Evolutionary conservation across 2,888 invertebrate genomes (phyloP).

Genomic region (Monopis laevigella): DNA sequence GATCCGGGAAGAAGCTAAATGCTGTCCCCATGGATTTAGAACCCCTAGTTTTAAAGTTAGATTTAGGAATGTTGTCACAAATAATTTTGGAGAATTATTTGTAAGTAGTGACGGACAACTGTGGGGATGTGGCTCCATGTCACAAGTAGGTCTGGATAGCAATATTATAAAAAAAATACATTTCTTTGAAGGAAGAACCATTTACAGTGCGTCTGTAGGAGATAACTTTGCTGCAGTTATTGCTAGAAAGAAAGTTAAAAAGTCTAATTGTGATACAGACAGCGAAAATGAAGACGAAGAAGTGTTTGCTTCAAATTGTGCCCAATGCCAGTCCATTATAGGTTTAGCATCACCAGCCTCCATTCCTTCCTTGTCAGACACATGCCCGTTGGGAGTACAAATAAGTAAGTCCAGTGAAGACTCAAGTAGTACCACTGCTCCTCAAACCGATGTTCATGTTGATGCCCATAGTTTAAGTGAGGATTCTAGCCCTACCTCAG

Average conservation of each 20-base stretch:
- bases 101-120: constrained; percentile 73
- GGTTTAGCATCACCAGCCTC: constrained; percentile 67
- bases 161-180: constrained; percentile 70
- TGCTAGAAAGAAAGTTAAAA: constrained; percentile 68
- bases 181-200: constrained; percentile 74
- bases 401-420: constrained; percentile 70
- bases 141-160: constrained; percentile 71
- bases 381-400: constrained; percentile 70
- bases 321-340: constrained; percentile 69
- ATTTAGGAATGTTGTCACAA: constrained; percentile 70
- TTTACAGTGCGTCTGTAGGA: constrained; percentile 78
- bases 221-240: constrained; percentile 80
- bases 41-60: constrained; percentile 69
- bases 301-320: constrained; percentile 72
- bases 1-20: constrained; percentile 71
- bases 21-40: constrained; percentile 73
- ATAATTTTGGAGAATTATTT: constrained; percentile 70
- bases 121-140: constrained; percentile 75
- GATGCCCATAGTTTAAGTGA: constrained; percentile 64
- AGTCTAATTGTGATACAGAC: constrained; percentile 66
- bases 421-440: constrained; percentile 68
- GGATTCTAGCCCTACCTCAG: constrained; percentile 66
- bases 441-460: constrained; percentile 64
- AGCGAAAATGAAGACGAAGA: constrained; percentile 70
- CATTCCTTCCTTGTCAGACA: constrained; percentile 69